Evolutionary conservation across 2,113 vertebrate genomes (phyloP), one percentile per base, ranked within the genome.

Genomic region (Montifringilla adamsi): DNA sequence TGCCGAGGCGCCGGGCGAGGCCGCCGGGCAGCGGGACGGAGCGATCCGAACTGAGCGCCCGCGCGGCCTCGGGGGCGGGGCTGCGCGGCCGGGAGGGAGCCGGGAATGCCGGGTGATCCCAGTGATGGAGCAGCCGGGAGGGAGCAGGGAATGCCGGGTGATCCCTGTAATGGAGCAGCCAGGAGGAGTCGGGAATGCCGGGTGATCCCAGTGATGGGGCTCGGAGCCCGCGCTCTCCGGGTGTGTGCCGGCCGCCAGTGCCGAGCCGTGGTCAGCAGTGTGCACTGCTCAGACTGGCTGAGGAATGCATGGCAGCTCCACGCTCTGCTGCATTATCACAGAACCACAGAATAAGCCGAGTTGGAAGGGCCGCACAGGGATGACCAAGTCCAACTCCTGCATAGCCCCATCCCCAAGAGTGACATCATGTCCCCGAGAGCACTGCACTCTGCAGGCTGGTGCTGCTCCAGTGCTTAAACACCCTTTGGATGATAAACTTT

Each of bases 161-260:
- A 10, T 58, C 21, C 55, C 55, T 0, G 53, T 13, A 31, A n/a
- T n/a, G 31, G 53, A 56, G 31, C 27, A 17, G 50, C 26, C 15
- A 3, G 2, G 2, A 13, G 31, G 13, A 7, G 69, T 4, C 16
- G 4, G 37, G 7, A 27, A 0, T 27, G 62, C 3, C 16, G 13
- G 0, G 1, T 4, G 15, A 1, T 10, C 11, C 3, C 21, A 2
- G 8, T 2, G 13, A 0, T 3, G 33, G 35, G 2, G 10, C 3
- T 10, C 1, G 0, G 17, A 6, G 33, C 7, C 23, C 7, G 33
- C 2, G 2, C 9, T 80, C 4, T 28, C 18, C 10, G 1, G 24
- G 7, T 5, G 13, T 9, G 21, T 55, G 84, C 55, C 4, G 41
- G 43, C 67, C 15, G 3, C 31, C 24, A 10, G 1, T 21, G 68